A percentile compares a stretch with the other conserved stretches of the same genome.
These are phyloP conservation scores for Rhamnusium bicolor DNA, from an alignment of 2,888 invertebrate genomes.

Conservation along the genomic window DNA sequence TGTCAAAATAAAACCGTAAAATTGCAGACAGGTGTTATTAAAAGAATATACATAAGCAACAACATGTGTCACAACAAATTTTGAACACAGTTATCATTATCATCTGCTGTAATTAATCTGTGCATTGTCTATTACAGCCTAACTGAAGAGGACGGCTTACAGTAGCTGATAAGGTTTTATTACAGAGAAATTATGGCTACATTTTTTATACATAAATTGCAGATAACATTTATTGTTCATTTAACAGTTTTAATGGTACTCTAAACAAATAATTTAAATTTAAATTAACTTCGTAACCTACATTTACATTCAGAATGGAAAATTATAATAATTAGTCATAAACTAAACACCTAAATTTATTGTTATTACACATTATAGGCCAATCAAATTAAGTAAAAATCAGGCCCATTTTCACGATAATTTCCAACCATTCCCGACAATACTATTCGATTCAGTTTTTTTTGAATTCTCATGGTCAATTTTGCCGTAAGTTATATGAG, in stretches of 20 bases:
- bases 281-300: slow-evolving; percentile 26
- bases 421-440: too few relatives aligned
- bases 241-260: slow-evolving; percentile 14
- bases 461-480: too few relatives aligned
- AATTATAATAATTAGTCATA: background rate
- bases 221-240: slow-evolving; percentile 11
- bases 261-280: slow-evolving; percentile 31
- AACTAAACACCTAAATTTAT: background rate
- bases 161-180: slow-evolving; percentile 11
- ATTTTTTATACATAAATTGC: background rate
- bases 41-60: too few relatives aligned
- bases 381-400: too few relatives aligned
- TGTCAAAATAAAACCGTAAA: too few relatives aligned
- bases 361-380: background rate
- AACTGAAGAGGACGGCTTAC: background rate
- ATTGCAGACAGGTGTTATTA: too few relatives aligned
- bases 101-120: background rate
- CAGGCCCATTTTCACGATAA: too few relatives aligned
- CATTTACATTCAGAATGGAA: background rate
- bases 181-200: slow-evolving; percentile 3
- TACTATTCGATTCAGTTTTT: too few relatives aligned
- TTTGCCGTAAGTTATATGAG: too few relatives aligned
- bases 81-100: background rate
- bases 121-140: background rate
- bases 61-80: background rate